Evolutionary conservation across 2,113 vertebrate genomes (phyloP).

Genomic region (Strix aluco): DNA sequence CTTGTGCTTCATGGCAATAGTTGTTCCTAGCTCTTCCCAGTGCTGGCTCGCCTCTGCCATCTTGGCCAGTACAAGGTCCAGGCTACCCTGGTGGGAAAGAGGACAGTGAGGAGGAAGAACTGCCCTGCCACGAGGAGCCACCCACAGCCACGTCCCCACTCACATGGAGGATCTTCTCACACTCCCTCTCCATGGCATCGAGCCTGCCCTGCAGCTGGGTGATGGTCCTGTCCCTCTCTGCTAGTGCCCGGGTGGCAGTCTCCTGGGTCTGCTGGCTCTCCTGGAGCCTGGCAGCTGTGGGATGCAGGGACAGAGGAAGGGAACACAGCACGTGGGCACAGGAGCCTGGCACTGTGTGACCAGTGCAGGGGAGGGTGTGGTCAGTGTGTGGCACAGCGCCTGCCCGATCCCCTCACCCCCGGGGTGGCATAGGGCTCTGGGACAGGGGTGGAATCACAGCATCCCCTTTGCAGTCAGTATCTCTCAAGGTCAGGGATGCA

Average conservation of each 20-base stretch:
- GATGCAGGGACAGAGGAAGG: neutral
- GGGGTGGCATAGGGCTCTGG: neutral
- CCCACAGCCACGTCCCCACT: neutral
- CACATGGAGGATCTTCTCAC: constrained; percentile 75
- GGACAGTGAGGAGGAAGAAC: neutral
- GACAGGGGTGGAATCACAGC: neutral
- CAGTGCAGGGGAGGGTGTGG: neutral
- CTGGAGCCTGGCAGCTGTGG: constrained; percentile 23
- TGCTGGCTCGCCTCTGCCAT: constrained; percentile 42
- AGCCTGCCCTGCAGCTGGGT: constrained; percentile 70
- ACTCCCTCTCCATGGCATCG: constrained; percentile 73
- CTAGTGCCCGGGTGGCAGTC: constrained; percentile 11
- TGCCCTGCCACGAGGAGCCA: neutral
- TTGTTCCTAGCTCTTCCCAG: constrained; percentile 51
- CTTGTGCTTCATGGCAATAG: constrained; percentile 61
- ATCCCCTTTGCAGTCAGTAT: neutral
- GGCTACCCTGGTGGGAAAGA: constrained; percentile 56
- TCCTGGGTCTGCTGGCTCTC: constrained; percentile 44
- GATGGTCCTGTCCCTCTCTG: constrained; percentile 69
- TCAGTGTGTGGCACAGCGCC: neutral
- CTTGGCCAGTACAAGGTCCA: constrained; percentile 73
- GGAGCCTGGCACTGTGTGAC: neutral
- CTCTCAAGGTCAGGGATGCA: neutral
- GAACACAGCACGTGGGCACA: neutral
- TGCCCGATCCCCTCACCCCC: neutral